Evolutionary conservation across 2,113 vertebrate genomes (phyloP), one percentile per base, ranked within the genome.

Genomic region (Prochilodus magdalenae): DNA sequence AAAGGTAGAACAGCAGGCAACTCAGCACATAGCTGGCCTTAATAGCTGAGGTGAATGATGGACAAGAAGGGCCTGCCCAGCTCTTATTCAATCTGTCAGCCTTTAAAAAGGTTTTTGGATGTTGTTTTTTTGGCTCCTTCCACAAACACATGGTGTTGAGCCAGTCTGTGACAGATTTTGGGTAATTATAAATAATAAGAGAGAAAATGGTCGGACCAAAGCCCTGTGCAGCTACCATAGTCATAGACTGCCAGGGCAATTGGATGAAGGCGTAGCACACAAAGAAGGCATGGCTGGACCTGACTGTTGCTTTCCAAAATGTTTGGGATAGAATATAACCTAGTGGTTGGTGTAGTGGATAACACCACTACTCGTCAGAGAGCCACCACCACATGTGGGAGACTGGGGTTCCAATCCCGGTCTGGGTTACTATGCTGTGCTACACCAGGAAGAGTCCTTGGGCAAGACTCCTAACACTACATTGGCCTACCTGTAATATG

Each of bases 201-300:
- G 2, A n/a, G 4, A 22, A 10, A 10, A 36, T 20, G 10, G 10
- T 60, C 20, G 44, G 11, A 40, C 36, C 15, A 4, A 14, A 18
- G 13, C n/a, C 24, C 24, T 60, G 11, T 27, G 53, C 16, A 36
- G n/a, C 51, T 40, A 1, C 24, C 47, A 7, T 29, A 4, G n/a
- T 22, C 0, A 29, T 7, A 53, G 60, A 63, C 75, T 76, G 40
- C 51, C 14, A 82, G 70, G 65, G 65, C 12, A 82, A 82, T 70
- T 49, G 51, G 20, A 40, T 40, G 18, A 66, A 0, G 27, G 7
- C 16, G 16, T 29, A 30, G 0, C 62, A 65, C 62, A 6, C 62
- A 14, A 27, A 29, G 14, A 15, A 55, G 44, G 44, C 13, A 49
- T 49, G 44, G 7, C 44, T 49, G 7, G 44, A 49, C 8, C 44